Conservation (phyloP, 2,797 vertebrate genomes). For the Huso huso region DNA sequence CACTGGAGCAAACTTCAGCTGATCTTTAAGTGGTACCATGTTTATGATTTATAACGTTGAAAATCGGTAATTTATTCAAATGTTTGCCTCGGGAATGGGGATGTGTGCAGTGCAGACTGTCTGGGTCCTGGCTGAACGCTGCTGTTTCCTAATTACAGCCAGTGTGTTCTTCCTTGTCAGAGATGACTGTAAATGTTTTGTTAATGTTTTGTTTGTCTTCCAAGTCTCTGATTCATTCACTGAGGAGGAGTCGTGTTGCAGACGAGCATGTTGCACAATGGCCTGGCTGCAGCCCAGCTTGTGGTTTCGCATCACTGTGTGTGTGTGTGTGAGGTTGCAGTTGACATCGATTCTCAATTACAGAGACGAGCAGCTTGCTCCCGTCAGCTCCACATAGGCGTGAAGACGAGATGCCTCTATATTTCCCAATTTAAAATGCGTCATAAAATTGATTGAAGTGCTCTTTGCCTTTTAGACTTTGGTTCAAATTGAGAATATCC, state of each 20-base stretch:
- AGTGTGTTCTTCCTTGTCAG: slow-evolving; percentile 16
- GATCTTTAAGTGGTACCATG: no score
- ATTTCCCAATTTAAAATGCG: background rate
- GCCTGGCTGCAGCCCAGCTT: slow-evolving; percentile 2
- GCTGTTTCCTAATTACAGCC: slow-evolving; percentile 7
- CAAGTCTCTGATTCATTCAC: slow-evolving; percentile 13
- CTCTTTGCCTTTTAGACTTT: no score
- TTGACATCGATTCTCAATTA: background rate
- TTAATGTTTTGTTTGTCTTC: slow-evolving; percentile 7
- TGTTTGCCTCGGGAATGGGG: background rate
- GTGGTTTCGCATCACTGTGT: background rate
- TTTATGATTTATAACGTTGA: no score
- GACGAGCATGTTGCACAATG: slow-evolving; percentile 10
- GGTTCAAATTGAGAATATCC: no score
- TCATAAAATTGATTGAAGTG: no score
- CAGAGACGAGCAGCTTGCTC: background rate
- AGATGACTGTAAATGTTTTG: slow-evolving; percentile 11
- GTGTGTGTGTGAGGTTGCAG: background rate
- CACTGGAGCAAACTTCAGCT: no score
- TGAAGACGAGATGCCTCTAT: background rate
- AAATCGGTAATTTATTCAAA: no score
- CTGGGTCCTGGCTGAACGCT: background rate
- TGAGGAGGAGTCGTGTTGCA: slow-evolving; percentile 1
- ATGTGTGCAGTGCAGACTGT: background rate
- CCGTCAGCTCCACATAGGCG: background rate